Base-by-base conservation (phyloP, 2,888 invertebrate species). In the Eupithecia inturbata region DNA sequence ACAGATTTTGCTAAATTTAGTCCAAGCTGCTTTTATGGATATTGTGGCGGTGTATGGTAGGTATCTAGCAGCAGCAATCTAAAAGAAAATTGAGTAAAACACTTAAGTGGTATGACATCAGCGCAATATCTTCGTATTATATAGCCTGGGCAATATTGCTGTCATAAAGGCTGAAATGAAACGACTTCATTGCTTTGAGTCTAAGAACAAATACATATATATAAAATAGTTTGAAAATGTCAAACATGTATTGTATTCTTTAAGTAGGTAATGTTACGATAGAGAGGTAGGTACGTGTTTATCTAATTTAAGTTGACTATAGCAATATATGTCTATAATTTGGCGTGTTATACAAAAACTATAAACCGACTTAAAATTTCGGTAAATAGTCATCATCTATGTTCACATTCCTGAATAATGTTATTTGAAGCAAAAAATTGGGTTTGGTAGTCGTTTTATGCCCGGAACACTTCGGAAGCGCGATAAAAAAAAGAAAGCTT, bases 101-200 rank as follows among this genome's bases (percentile, higher is more conserved):
- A 22, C 62, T 33, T 36, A 36, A 64, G 39, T 53, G 66, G 14
- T 67, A 67, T 71, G 64, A 68, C 57, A 49, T 64, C 28, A 66
- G 53, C 41, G 64, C 68, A 72, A 75, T 75, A 72, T 53, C 67
- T 41, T 49, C 72, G 64, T 60, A 72, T 67, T 70, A 72, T 72
- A 75, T 70, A 64, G 57, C 28, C 63, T 53, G 22, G 19, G 72
- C 57, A 64, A 72, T 68, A 75, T 75, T 70, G 63, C 75, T 60
- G 57, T 36, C 70, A 63, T 72, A 72, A 75, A 75, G 67, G 45
- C 60, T 72, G 68, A 66, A 70, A 75, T 70, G 63, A 72, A 75
- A 36, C 10, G 36, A 68, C 36, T n/a, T 64, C 22, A 64, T 64
- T n/a, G 36, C 64, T 22, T 53, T 2, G 7, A 60, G 60, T 60